Evolutionary conservation across 2,888 invertebrate species (phyloP).

Genomic region (Epinotia brunnichana): DNA sequence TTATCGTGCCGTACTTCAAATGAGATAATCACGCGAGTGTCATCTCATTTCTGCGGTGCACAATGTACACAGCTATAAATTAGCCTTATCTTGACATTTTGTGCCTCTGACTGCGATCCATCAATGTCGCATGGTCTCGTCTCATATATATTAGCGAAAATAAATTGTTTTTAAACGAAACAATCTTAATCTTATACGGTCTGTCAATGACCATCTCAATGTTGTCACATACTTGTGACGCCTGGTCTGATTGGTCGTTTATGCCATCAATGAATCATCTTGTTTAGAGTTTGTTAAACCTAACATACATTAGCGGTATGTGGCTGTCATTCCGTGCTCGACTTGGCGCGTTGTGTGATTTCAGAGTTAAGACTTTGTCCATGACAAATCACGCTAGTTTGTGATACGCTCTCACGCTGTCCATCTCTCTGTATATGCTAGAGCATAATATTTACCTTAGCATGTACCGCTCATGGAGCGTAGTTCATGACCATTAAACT

Average conservation of each 20-base stretch:
- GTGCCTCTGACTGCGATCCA: slow-evolving; percentile 72
- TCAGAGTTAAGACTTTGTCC: neutral
- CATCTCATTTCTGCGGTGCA: slow-evolving; percentile 65
- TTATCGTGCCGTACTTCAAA: slow-evolving; percentile 54
- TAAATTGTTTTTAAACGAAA: slow-evolving; percentile 63
- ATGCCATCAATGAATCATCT: slow-evolving; percentile 20
- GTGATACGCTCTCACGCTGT: neutral
- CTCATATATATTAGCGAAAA: slow-evolving; percentile 62
- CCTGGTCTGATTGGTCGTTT: slow-evolving; percentile 4
- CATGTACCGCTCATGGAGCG: no score
- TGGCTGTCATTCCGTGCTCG: no score
- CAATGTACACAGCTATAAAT: slow-evolving; percentile 72
- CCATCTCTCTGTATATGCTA: no score
- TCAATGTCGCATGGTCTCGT: slow-evolving; percentile 67
- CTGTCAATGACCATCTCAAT: slow-evolving; percentile 33
- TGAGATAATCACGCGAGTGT: slow-evolving; percentile 54
- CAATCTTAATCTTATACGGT: slow-evolving; percentile 45
- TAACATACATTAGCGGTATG: neutral
- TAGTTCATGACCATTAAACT: no score
- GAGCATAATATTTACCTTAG: no score
- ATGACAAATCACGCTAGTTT: neutral
- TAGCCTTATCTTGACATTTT: slow-evolving; percentile 78
- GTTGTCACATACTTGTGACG: slow-evolving; percentile 16
- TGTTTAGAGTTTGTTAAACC: slow-evolving; percentile 28
- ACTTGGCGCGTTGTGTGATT: slow-evolving; percentile 1